Base-by-base conservation (phyloP, 2,113 vertebrate genomes). In the Lontra canadensis region DNA sequence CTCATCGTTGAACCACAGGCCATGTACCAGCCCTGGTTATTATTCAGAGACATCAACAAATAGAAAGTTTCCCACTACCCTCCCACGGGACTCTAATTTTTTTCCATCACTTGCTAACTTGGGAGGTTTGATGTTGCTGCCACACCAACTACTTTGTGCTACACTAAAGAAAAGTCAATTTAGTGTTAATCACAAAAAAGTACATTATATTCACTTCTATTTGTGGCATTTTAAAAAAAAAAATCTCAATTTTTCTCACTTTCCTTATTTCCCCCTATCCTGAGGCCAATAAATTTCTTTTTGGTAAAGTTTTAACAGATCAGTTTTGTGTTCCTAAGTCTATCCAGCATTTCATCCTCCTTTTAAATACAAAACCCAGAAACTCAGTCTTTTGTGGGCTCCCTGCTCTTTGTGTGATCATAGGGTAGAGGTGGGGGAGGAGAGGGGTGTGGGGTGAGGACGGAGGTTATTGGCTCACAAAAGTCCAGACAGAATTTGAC, bases 341-440 rank as follows among this genome's bases (percentile, higher is more conserved):
- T 57, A 96, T 82, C 88, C 83, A 69, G 18, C 10, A 96, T 84
- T 97, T 94, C 73, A 89, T 79, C 83, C 42, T 89, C 79, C 91
- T 96, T 98, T 97, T 78, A 94, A 94, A 97, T 31, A 96, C 78
- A 94, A 97, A 97, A 94, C 94, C 88, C 76, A 96, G 96, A 91
- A 98, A 92, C 61, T 79, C 34, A 17, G 63, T 74, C 91, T 93
- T 97, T 93, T 95, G 86, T 89, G 86, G 80, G 95, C 96, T 94
- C 89, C 89, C 80, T 65, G 83, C 47, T 94, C 96, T 96, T 96
- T 97, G 92, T 95, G 95, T 65, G 84, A 91, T 91, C 83, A 78
- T 55, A 90, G 95, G 44, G 88, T 44, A 93, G 81, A 86, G 13
- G 26, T n/a, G 36, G 88, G 17, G n/a, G 47, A 55, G 57, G 83